phyloP scores from a whole-genome alignment of 2,888 invertebrate genomes.

The Synergus itoensis region DNA sequence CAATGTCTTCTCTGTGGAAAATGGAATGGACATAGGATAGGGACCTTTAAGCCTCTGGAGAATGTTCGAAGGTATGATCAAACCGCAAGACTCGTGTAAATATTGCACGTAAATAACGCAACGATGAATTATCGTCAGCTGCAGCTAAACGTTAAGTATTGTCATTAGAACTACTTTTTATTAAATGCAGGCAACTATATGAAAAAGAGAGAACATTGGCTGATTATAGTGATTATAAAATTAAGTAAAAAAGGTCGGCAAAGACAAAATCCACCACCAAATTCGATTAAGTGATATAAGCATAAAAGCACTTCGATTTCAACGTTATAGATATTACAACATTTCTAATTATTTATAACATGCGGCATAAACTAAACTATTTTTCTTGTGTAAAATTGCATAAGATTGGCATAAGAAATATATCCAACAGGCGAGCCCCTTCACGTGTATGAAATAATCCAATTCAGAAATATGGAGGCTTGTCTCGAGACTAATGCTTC shows the following conservation, averaged over 20 bases:
- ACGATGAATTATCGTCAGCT: conserved; percentile 5
- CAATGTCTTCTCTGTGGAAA: conserved; percentile 20
- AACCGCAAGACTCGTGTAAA: neutral
- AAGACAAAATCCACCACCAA: neutral
- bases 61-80: conserved; percentile 19
- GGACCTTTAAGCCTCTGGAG: conserved; percentile 6
- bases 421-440: conserved; percentile 8
- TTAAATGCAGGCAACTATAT: neutral
- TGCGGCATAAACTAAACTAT: neutral
- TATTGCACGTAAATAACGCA: conserved; percentile 19
- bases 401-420: conserved; percentile 26
- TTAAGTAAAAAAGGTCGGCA: neutral
- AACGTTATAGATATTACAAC: conserved; percentile 2
- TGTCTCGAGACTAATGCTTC: neutral
- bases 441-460: conserved; percentile 14
- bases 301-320: neutral
- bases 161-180: neutral
- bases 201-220: neutral
- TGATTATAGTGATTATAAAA: conserved; percentile 2
- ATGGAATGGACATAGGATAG: conserved; percentile 28
- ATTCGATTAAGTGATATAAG: neutral
- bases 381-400: conserved; percentile 10
- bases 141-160: neutral
- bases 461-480: conserved; percentile 16
- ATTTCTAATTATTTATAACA: conserved; percentile 25